A percentile compares a stretch with the other conserved stretches of the same genome.
Evolutionary conservation across 2,888 invertebrate genomes (phyloP).

Genomic region (Ormyrus nitidulus): DNA sequence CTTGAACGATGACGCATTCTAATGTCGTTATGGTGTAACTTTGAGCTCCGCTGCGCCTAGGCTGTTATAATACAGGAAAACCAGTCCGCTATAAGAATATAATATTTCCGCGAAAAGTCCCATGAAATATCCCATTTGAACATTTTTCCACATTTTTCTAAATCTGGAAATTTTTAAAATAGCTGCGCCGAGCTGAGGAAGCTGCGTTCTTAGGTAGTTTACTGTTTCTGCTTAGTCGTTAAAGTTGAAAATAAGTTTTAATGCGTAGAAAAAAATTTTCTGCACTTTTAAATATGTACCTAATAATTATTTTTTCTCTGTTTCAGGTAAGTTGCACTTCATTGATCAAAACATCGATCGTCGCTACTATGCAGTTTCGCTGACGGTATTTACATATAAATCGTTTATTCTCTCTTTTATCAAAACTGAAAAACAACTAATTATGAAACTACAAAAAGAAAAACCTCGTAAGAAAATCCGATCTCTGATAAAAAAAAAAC

Average conservation of each 20-base stretch:
- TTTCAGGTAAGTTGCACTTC: slow-evolving; percentile 35
- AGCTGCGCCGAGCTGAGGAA: no score
- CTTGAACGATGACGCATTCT: slow-evolving; percentile 17
- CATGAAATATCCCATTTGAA: background rate
- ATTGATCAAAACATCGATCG: no score
- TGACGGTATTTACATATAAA: no score
- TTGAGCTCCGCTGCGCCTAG: background rate
- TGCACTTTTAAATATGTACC: background rate
- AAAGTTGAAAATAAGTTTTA: background rate
- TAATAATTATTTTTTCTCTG: slow-evolving; percentile 2
- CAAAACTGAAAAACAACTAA: no score
- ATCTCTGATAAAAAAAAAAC: no score
- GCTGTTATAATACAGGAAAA: background rate
- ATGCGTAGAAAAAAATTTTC: background rate
- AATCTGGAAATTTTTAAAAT: background rate
- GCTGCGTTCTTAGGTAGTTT: no score
- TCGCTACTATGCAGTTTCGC: no score
- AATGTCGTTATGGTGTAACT: background rate
- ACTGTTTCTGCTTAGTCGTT: background rate
- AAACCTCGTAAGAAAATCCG: no score
- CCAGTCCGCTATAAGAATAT: background rate
- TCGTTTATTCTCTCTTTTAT: no score
- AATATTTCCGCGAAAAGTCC: background rate
- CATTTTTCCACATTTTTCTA: background rate
- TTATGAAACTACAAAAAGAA: no score